Conservation (phyloP, 2,888 invertebrate species). For the Dicyrtoma fusca region DNA sequence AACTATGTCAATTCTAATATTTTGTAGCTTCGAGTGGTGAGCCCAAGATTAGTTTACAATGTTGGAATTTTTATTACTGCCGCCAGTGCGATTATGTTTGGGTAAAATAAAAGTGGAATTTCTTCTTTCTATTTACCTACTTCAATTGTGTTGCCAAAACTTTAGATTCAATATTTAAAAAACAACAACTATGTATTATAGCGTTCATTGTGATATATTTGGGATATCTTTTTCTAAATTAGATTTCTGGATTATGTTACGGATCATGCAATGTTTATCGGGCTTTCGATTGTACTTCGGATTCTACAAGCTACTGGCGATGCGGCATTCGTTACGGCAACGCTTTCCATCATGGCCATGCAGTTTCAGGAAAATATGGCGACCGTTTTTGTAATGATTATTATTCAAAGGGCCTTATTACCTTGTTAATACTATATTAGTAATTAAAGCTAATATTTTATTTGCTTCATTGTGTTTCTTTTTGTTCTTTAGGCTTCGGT, state of each 20-base stretch:
- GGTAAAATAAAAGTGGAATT: slow-evolving; percentile 62
- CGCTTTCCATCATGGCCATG: slow-evolving; percentile 78
- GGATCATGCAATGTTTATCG: slow-evolving; percentile 68
- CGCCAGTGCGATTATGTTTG: slow-evolving; percentile 77
- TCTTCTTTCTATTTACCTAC: too few species aligned
- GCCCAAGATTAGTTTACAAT: slow-evolving; percentile 79
- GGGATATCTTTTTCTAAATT: slow-evolving; percentile 42
- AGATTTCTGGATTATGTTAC: slow-evolving; percentile 49
- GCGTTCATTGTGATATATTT: too few species aligned
- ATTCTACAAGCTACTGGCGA: slow-evolving; percentile 84
- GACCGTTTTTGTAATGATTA: slow-evolving; percentile 62
- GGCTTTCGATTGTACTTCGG: slow-evolving; percentile 75
- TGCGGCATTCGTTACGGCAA: slow-evolving; percentile 76
- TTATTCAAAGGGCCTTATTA: not conserved
- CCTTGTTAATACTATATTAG: too few species aligned
- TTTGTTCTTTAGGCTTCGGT: slow-evolving; percentile 59
- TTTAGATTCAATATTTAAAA: too few species aligned
- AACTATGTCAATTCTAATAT: too few species aligned
- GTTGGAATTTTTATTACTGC: slow-evolving; percentile 69
- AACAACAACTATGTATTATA: too few species aligned
- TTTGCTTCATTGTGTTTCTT: too few species aligned
- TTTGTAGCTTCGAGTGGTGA: slow-evolving; percentile 70
- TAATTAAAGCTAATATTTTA: too few species aligned
- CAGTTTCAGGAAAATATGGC: slow-evolving; percentile 63
- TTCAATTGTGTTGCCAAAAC: too few species aligned